phyloP scores from a whole-genome alignment of 1,140 invertebrate species.

The Vanessa tameamea region DNA sequence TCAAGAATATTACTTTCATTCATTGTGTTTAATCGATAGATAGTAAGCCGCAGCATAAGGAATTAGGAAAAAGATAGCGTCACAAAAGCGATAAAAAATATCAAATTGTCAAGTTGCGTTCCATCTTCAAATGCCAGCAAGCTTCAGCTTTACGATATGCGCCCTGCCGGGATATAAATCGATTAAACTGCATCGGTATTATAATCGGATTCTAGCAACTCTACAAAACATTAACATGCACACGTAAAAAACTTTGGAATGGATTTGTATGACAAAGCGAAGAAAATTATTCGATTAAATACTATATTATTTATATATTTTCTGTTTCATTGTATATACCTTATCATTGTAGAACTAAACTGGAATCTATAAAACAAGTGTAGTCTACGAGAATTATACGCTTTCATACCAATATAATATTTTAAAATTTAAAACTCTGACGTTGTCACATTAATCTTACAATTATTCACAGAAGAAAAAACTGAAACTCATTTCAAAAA shows the following conservation, averaged over 20 bases:
- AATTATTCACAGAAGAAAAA: neutral
- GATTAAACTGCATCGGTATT: constrained; percentile 44
- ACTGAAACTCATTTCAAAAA: constrained; percentile 13
- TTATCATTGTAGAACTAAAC: neutral
- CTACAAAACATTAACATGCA: constrained; percentile 6
- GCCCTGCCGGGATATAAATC: constrained; percentile 57
- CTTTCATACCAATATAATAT: neutral
- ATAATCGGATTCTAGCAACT: constrained; percentile 35
- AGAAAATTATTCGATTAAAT: constrained; percentile 7
- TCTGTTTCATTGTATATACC: neutral
- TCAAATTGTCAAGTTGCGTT: constrained; percentile 34
- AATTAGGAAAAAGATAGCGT: constrained; percentile 28
- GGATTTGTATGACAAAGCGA: constrained; percentile 11
- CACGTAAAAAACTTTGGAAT: neutral
- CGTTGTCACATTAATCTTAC: neutral
- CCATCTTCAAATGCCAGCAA: constrained; percentile 43
- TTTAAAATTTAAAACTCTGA: neutral
- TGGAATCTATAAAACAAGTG: no score
- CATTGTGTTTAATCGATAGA: constrained; percentile 10
- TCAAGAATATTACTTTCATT: neutral
- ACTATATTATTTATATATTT: neutral
- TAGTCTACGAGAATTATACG: neutral
- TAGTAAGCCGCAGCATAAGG: constrained; percentile 9
- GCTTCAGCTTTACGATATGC: constrained; percentile 31
- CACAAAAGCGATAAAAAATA: constrained; percentile 38